Evolutionary conservation across 2,888 invertebrate genomes (phyloP), one percentile per base, ranked within the genome.

Genomic region (Epinotia ramella): DNA sequence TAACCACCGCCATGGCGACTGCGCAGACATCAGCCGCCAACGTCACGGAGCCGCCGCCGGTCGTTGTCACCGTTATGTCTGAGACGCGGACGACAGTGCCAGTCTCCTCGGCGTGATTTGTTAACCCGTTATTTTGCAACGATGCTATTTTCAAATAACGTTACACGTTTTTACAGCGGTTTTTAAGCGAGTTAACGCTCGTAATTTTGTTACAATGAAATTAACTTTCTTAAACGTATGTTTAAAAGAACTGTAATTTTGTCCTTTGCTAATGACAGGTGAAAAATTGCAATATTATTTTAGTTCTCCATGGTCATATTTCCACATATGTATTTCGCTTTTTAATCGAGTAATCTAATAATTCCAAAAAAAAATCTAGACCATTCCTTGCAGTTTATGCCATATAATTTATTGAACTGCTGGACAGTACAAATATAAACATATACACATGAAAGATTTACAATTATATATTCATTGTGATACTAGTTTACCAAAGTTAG

Each of bases 1-100:
- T 94, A 73, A 84, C 88, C 5, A 78, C 84, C n/a, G 92, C 94
- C 2, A 80, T 93, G 71, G 89, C 89, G 0, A 80, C 79, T 67
- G 63, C 89, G 0, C 89, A 89, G 65, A 79, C 80, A 67, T 64
- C 84, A 0, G 75, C 73, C 71, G 67, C 74, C 44, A 77, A 77
- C 72, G 80, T 73, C 64, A 77, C 78, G 13, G 78, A 77, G 64
- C 78, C 80, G 64, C 78, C 80, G 3, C 68, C 83, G 24, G 83
- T 86, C 0, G 84, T 88, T 40, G 77, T 87, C 59, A 85, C 87
- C 1, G 83, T 88, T 12, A 82, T 84, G 0, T 80, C 84, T 3
- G 87, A 88, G 7, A 82, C 86, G 16, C 77, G 85, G 72, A 83
- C 88, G 5, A 82, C 87, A 0, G 83, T 84, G 0, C 81, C 85